phyloP scores from a whole-genome alignment of 2,113 vertebrate genomes.

The Cyphomyrus discorhynchus region DNA sequence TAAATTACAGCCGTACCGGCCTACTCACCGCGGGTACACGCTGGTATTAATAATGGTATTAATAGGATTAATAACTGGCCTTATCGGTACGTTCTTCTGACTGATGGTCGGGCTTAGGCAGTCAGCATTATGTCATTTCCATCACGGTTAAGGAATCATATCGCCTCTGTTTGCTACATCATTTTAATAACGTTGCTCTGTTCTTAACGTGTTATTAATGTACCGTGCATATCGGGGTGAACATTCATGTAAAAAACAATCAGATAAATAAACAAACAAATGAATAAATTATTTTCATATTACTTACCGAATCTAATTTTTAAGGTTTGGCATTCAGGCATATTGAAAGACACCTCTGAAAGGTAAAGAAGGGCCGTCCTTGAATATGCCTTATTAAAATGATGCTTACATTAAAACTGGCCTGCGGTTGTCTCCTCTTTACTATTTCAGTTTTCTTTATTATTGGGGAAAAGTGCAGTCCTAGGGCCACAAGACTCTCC shows the following conservation, averaged over 20 bases:
- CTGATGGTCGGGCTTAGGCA: slow-evolving; percentile 12
- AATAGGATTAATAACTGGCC: slow-evolving; percentile 25
- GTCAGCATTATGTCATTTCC: slow-evolving; percentile 11
- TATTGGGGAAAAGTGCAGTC: slow-evolving; percentile 48
- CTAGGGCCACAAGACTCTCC: slow-evolving; percentile 33
- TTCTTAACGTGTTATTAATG: neutral
- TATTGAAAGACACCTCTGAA: slow-evolving; percentile 6
- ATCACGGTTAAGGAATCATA: slow-evolving; percentile 25
- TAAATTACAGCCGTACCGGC: slow-evolving; percentile 16
- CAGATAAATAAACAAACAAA: neutral
- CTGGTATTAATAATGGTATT: slow-evolving; percentile 12
- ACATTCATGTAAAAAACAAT: neutral
- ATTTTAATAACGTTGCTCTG: neutral
- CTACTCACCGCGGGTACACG: neutral
- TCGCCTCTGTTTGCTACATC: neutral
- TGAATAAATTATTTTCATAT: neutral
- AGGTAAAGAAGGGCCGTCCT: slow-evolving; percentile 20
- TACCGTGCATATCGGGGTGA: neutral
- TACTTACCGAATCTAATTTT: slow-evolving; percentile 26
- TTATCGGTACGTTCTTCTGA: slow-evolving; percentile 27
- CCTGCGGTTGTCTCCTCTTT: slow-evolving; percentile 41
- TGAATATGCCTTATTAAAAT: slow-evolving; percentile 41
- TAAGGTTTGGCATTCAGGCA: slow-evolving; percentile 26
- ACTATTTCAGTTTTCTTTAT: slow-evolving; percentile 45
- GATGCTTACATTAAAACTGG: slow-evolving; percentile 35